Percentiles rank a stretch among this genome's conserved stretches.
Conservation (phyloP, 2,113 vertebrate species). For the Rhodinocichla rosea region DNA sequence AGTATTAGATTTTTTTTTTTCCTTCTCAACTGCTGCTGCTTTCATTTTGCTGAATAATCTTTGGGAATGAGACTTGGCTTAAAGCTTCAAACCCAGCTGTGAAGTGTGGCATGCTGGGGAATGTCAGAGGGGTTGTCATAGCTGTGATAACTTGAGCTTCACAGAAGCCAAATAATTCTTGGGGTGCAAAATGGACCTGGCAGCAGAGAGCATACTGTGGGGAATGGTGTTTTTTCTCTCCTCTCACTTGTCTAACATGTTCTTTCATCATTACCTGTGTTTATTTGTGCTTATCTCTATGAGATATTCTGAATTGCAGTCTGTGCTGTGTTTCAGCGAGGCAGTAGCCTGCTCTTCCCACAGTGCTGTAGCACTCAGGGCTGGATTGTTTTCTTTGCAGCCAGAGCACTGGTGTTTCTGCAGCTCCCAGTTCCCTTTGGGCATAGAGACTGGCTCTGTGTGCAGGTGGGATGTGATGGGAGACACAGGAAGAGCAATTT, state of each 20-base stretch:
- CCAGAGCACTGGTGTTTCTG: rapidly evolving
- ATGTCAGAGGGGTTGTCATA: not conserved
- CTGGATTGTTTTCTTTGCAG: not conserved
- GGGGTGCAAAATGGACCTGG: not conserved
- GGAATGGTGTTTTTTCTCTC: not conserved
- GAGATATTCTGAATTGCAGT: not conserved
- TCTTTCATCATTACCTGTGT: not conserved
- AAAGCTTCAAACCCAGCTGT: conserved; percentile 24
- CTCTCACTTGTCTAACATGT: not conserved
- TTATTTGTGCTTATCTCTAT: not conserved
- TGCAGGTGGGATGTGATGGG: not conserved
- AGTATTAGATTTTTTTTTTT: not conserved
- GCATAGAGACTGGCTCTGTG: not conserved
- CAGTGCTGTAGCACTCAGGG: not conserved
- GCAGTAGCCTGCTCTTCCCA: not conserved
- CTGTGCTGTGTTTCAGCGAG: not conserved
- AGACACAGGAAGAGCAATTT: not conserved
- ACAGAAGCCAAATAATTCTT: not conserved
- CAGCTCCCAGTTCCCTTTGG: not conserved
- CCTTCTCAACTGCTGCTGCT: not conserved
- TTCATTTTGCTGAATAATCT: conserved; percentile 52
- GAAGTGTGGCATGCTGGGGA: not conserved
- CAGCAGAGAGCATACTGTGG: not conserved
- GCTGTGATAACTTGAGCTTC: not conserved
- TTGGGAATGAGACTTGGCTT: not conserved